Evolutionary conservation across 2,888 invertebrate genomes (phyloP), one percentile per base, ranked within the genome.

Genomic region (Drosophila affinis): DNA sequence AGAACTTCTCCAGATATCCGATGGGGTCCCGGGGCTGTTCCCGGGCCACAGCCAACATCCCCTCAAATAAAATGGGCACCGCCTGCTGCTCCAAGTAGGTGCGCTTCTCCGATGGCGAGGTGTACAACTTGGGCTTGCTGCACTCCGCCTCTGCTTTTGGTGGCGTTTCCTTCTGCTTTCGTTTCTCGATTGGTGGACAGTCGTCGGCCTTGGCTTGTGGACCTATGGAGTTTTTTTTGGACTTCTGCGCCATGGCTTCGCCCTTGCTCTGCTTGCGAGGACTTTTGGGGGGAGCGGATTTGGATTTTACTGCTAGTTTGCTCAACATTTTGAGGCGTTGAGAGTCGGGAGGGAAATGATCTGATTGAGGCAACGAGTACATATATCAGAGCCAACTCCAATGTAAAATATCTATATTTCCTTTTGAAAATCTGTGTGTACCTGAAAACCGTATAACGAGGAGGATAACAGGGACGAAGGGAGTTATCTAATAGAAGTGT

Each of bases 21-120:
- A 86, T 79, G 5, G 85, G 85, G 76, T 86, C 85, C 3, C 32
- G 51, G 0, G 85, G 85, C 52, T 62, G 62, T 2, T 81, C 79
- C 0, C 86, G 83, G 3, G 88, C 81, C 57, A 86, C 17, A 0
- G 59, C 79, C 52, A 86, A 39, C 81, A 86, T 72, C 6, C 85
- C 85, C 52, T 86, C 76, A 83, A 87, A 81, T 5, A 86, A 17
- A 1, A 87, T 75, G 47, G 85, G 85, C 12, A 83, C 72, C 55
- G 77, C 86, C 14, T 78, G 63, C 14, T 27, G 56, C 49, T 86
- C 68, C 27, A 86, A 18, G 52, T 61, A 79, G 0, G 9, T n/a
- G 0, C 79, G 71, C 21, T 63, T 62, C 21, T 87, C 76, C 4
- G 21, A 63, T 0, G 24, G 18, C 1, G 79, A 21, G 0, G 24